phyloP scores from a whole-genome alignment of 2,888 invertebrate genomes.

The Mimumesa dahlbomi region DNA sequence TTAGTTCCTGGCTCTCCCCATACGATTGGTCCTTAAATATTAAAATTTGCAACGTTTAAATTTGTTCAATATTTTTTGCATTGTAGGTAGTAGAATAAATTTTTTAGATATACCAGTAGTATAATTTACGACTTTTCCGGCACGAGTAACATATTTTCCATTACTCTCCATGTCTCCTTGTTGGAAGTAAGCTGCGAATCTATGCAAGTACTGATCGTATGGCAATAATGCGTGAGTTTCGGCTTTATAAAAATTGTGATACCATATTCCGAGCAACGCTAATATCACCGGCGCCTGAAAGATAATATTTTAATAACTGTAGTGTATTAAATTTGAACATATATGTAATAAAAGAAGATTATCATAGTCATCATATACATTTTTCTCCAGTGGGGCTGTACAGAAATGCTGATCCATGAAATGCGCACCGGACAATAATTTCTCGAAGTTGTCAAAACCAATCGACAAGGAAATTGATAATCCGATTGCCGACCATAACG shows the following conservation, averaged over 20 bases:
- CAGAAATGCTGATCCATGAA: conserved; percentile 97
- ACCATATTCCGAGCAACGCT: conserved; percentile 96
- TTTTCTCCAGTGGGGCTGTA: conserved; percentile 92
- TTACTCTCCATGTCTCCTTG: conserved; percentile 99
- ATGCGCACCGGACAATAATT: conserved; percentile 94
- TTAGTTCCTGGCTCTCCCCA: conserved; percentile 99
- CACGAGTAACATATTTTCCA: conserved; percentile 94
- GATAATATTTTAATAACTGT: conserved; percentile 16
- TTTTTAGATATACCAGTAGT: conserved; percentile 79
- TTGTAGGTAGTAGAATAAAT: no score
- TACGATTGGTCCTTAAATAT: conserved; percentile 75
- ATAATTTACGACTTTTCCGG: conserved; percentile 83
- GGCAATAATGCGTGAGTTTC: conserved; percentile 98
- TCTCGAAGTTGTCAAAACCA: conserved; percentile 97
- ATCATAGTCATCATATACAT: conserved; percentile 89
- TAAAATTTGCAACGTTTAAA: neutral
- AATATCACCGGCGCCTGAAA: conserved; percentile 94
- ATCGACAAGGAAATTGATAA: conserved; percentile 96
- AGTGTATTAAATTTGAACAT: no score
- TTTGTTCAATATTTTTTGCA: no score
- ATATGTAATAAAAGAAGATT: no score
- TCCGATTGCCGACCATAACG: conserved; percentile 99
- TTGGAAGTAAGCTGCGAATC: conserved; percentile 99
- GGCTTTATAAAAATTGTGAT: conserved; percentile 95
- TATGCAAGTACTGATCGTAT: conserved; percentile 99